phyloP scores from a whole-genome alignment of 1,140 invertebrate species.

The Drosophila pectinifera region DNA sequence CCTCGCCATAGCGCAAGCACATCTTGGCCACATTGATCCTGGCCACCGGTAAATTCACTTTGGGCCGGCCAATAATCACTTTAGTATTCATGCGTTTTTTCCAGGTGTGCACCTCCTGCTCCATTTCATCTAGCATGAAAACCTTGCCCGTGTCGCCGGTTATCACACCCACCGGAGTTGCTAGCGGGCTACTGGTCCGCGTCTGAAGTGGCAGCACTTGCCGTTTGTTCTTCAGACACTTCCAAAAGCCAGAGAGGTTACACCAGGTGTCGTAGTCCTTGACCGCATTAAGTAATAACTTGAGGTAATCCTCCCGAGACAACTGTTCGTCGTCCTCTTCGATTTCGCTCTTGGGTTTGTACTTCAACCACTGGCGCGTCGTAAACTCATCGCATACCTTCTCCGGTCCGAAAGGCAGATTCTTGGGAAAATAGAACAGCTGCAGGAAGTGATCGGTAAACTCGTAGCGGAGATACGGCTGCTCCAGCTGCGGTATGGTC shows the following conservation, averaged over 20 bases:
- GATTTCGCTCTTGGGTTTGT: constrained; percentile 45
- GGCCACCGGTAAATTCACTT: constrained; percentile 62
- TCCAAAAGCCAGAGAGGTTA: constrained; percentile 57
- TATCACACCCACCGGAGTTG: constrained; percentile 56
- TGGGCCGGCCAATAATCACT: constrained; percentile 45
- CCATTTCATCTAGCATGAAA: constrained; percentile 66
- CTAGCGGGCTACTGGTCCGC: constrained; percentile 48
- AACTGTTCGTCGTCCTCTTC: constrained; percentile 48
- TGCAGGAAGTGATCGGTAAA: constrained; percentile 67
- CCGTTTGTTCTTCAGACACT: constrained; percentile 52
- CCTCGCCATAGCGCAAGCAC: constrained; percentile 50
- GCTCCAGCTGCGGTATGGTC: constrained; percentile 41
- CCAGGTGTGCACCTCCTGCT: constrained; percentile 69
- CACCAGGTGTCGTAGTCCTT: constrained; percentile 60
- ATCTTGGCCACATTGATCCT: constrained; percentile 42
- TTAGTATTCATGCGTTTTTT: constrained; percentile 56
- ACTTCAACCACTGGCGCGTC: constrained; percentile 51
- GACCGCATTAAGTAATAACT: constrained; percentile 46
- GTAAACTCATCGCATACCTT: constrained; percentile 62
- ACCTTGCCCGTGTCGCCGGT: constrained; percentile 53
- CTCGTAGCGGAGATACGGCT: constrained; percentile 57
- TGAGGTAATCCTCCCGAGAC: constrained; percentile 62
- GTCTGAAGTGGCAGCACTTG: constrained; percentile 51
- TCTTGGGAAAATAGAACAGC: constrained; percentile 56
- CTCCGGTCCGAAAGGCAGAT: constrained; percentile 32